These are phyloP conservation scores for Babylonia areolata DNA, from an alignment of 1,140 invertebrate species.

Conservation along the genomic window DNA sequence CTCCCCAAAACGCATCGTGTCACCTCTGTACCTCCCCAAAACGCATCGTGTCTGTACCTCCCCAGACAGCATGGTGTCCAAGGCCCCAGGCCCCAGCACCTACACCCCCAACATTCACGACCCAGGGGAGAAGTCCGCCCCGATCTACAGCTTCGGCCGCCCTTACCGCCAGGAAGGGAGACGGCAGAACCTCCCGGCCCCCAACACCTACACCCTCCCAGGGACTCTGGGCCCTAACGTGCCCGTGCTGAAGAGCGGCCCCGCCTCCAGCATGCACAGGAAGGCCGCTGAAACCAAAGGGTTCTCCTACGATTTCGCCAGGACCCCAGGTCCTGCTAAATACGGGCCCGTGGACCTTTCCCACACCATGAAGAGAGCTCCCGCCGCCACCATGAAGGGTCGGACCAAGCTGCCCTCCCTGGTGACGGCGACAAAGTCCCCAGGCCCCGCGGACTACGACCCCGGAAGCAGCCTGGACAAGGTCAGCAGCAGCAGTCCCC, in stretches of 20 bases:
- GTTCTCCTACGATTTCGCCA: constrained; percentile 59
- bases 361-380: constrained; percentile 38
- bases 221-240: constrained; percentile 49
- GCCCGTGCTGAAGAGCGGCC: constrained; percentile 43
- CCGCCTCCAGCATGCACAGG: constrained; percentile 41
- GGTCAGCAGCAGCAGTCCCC: constrained; percentile 46
- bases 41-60: too few relatives aligned
- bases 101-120: constrained; percentile 46
- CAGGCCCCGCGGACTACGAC: constrained; percentile 52
- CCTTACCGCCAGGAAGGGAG: constrained; percentile 39
- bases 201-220: constrained; percentile 56
- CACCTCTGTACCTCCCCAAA: too few relatives aligned
- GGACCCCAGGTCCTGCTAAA: constrained; percentile 59
- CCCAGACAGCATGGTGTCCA: constrained; percentile 20
- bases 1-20: too few relatives aligned
- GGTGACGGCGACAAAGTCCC: constrained; percentile 58
- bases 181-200: constrained; percentile 48
- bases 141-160: constrained; percentile 51
- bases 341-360: constrained; percentile 46
- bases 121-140: constrained; percentile 45
- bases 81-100: constrained; percentile 52
- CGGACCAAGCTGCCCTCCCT: constrained; percentile 43
- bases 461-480: constrained; percentile 45
- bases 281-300: constrained; percentile 40
- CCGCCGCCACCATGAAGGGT: constrained; percentile 48